phyloP scores from a whole-genome alignment of 2,113 vertebrate species.

The Ictidomys tridecemlineatus region DNA sequence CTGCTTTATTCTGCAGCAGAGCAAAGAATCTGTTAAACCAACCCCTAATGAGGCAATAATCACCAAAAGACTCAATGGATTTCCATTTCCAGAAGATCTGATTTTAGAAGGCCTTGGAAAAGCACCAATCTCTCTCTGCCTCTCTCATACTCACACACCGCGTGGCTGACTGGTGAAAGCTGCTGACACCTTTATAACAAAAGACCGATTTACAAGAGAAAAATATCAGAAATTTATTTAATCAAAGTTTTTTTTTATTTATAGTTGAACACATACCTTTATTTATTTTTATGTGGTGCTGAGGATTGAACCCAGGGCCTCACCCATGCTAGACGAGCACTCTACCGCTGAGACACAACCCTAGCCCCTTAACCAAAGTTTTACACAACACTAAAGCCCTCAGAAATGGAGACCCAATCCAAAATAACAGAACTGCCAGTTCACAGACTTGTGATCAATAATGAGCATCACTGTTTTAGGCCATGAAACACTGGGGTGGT shows the following conservation, averaged over 20 bases:
- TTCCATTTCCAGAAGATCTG: background rate
- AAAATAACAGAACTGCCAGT: too few species aligned
- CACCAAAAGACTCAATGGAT: background rate
- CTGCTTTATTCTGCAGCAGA: background rate
- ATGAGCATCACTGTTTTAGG: too few species aligned
- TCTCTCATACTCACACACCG: background rate
- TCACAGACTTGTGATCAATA: too few species aligned
- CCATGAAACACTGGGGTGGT: too few species aligned
- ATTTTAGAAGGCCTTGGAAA: background rate
- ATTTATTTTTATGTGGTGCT: too few species aligned
- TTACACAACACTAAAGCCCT: background rate
- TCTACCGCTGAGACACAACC: too few species aligned
- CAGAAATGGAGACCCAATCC: background rate
- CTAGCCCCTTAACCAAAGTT: background rate
- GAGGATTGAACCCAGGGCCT: too few species aligned
- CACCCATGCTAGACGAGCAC: too few species aligned
- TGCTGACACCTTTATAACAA: background rate
- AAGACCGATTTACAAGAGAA: background rate
- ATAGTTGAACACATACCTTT: too few species aligned
- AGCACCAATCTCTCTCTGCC: background rate
- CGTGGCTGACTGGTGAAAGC: too few species aligned
- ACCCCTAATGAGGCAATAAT: background rate
- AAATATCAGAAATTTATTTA: background rate
- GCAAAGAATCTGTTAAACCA: conserved; percentile 14
- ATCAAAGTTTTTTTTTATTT: background rate